These are phyloP conservation scores for Mylabris phalerata DNA, from an alignment of 1,140 invertebrate genomes.

Conservation along the genomic window DNA sequence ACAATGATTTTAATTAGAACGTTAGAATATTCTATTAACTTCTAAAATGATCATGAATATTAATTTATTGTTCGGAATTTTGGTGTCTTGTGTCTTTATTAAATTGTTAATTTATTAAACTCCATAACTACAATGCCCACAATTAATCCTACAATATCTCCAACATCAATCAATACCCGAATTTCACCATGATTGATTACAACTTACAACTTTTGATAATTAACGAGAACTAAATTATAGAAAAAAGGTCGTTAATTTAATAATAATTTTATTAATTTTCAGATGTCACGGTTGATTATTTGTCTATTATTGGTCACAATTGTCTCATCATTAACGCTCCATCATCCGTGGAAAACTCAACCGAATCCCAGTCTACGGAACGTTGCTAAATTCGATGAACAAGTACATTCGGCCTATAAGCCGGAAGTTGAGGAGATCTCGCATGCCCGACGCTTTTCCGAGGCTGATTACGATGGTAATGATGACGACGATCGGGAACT, in stretches of 20 bases:
- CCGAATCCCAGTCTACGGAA: not conserved
- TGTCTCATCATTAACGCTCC: no score
- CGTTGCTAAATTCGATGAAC: constrained; percentile 9
- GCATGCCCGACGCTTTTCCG: not conserved
- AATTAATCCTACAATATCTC: not conserved
- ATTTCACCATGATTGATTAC: no score
- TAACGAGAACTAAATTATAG: no score
- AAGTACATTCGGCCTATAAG: constrained; percentile 4
- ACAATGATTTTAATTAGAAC: no score
- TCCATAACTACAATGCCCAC: constrained; percentile 11
- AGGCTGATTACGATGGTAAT: not conserved
- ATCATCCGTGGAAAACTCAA: no score
- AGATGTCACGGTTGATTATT: no score
- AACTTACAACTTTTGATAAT: no score
- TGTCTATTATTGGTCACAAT: no score
- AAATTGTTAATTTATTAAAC: constrained; percentile 12
- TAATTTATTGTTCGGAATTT: constrained; percentile 8
- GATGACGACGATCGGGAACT: not conserved
- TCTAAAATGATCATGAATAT: constrained; percentile 9
- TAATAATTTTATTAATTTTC: no score
- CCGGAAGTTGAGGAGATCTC: constrained; percentile 6
- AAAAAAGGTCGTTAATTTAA: no score
- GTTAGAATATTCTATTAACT: not conserved
- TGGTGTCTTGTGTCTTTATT: not conserved
- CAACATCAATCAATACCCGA: no score